Conservation (phyloP, 2,113 vertebrate genomes). For the Cyanistes caeruleus region DNA sequence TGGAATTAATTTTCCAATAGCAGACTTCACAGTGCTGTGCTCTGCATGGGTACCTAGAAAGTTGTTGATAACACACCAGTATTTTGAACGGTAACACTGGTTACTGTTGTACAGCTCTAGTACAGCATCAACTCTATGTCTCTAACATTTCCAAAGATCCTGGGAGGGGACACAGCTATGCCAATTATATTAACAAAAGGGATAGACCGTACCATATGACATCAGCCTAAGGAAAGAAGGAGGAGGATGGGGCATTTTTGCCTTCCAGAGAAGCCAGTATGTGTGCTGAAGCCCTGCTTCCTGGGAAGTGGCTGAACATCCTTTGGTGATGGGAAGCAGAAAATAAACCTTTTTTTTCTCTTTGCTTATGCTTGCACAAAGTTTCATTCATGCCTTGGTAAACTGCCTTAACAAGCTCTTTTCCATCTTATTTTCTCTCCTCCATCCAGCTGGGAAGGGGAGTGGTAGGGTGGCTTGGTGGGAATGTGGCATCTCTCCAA, state of each 20-base stretch:
- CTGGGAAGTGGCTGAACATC: background rate
- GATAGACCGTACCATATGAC: background rate
- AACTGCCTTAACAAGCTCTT: rapidly evolving
- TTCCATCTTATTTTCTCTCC: background rate
- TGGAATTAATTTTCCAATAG: background rate
- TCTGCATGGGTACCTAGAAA: background rate
- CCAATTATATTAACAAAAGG: background rate
- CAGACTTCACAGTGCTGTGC: background rate
- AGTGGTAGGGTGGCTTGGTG: background rate
- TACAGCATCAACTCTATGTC: background rate
- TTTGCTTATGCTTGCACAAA: background rate
- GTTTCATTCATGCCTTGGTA: background rate
- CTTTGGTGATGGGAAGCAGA: background rate
- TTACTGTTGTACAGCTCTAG: background rate
- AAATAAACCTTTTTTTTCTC: background rate
- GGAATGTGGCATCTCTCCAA: rapidly evolving
- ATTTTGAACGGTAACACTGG: background rate
- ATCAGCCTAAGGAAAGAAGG: background rate
- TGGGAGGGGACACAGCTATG: background rate
- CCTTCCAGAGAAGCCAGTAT: background rate
- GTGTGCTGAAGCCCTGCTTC: background rate
- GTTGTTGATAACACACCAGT: background rate
- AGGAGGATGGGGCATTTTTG: background rate
- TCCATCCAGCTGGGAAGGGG: no score
- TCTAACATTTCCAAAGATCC: background rate